These are phyloP conservation scores for Palythoa caribaeorum DNA, from an alignment of 92 coral and sea anemone species.

Conservation along the genomic window DNA sequence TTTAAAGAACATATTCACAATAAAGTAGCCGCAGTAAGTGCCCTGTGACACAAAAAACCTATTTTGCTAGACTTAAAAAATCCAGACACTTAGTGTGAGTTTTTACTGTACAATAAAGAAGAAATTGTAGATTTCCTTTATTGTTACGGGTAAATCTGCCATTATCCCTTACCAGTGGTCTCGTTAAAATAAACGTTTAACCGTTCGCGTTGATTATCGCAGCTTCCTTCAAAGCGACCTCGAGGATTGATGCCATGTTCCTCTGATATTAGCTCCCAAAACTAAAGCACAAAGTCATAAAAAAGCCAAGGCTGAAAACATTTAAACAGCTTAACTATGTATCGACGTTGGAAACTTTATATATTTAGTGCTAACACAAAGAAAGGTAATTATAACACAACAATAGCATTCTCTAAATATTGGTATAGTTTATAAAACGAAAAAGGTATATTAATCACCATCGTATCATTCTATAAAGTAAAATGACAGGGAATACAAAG, in stretches of 20 bases:
- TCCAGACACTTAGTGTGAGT: no score
- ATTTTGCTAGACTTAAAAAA: no score
- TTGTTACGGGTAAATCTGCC: neutral
- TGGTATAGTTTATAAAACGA: no score
- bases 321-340: neutral
- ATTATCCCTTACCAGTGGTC: conserved; percentile 63
- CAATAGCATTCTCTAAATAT: no score
- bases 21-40: no score
- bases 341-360: neutral
- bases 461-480: no score
- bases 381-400: no score
- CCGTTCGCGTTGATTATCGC: conserved; percentile 65
- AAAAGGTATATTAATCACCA: no score
- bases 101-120: neutral
- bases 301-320: neutral
- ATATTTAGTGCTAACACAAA: no score
- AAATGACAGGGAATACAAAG: no score
- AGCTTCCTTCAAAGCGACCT: conserved; percentile 69
- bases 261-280: conserved; percentile 90
- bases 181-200: conserved; percentile 87
- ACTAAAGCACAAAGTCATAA: conserved; percentile 49
- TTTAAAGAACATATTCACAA: no score
- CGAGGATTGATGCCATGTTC: conserved; percentile 84
- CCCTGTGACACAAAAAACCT: no score
- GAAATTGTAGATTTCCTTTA: neutral